Conservation (phyloP, 2,888 invertebrate genomes). For the Nipponacmea schrenckii region DNA sequence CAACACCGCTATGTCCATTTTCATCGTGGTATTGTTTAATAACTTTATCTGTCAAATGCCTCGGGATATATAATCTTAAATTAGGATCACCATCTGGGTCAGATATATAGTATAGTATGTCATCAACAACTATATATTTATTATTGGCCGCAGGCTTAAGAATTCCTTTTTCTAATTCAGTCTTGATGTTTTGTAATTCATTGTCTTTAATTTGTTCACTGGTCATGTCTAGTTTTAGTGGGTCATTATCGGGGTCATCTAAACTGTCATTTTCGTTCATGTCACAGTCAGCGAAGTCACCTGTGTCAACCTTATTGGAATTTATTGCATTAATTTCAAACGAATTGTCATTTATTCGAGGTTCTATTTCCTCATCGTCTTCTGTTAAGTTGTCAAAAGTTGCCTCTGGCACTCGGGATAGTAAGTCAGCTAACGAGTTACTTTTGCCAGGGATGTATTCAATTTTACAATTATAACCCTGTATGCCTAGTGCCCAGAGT, state of each 20-base stretch:
- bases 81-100: neutral
- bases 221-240: neutral
- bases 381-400: neutral
- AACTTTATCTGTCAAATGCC: neutral
- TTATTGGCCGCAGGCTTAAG: no score
- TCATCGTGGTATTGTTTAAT: conserved; percentile 14
- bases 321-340: neutral
- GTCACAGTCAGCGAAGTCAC: conserved; percentile 2
- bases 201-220: neutral
- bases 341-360: neutral
- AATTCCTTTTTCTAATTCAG: neutral
- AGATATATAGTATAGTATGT: neutral
- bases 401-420: neutral
- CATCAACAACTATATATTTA: neutral
- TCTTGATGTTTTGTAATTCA: neutral
- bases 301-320: neutral
- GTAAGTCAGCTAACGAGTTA: conserved; percentile 7
- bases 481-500: neutral
- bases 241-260: neutral
- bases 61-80: neutral
- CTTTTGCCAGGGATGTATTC: neutral
- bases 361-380: neutral
- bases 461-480: conserved; percentile 5
- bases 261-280: neutral
- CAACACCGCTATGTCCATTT: no score